These are phyloP conservation scores for Numenius phaeopus DNA, from an alignment of 2,797 vertebrate species.

Conservation along the genomic window DNA sequence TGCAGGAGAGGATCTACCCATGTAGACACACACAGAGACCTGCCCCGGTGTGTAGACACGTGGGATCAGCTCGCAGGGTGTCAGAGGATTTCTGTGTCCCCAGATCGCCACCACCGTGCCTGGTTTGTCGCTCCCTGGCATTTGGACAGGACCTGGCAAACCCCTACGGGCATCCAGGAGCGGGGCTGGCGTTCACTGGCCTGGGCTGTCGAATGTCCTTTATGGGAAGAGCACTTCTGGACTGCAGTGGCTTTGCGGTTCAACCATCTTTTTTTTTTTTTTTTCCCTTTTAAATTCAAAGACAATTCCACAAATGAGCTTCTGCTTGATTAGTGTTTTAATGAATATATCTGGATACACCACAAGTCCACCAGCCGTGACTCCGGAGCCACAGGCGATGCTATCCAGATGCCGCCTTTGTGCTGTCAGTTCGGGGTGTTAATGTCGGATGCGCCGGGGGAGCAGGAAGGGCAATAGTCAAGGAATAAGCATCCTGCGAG, in stretches of 20 bases:
- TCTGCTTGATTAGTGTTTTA: conserved; percentile 69
- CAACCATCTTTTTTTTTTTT: neutral
- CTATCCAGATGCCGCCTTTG: conserved; percentile 67
- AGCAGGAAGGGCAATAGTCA: conserved; percentile 56
- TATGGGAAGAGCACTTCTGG: conserved; percentile 5
- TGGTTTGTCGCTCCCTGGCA: conserved; percentile 4
- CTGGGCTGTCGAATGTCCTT: neutral
- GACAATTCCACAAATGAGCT: conserved; percentile 62
- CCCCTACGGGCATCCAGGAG: neutral
- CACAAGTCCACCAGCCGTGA: conserved; percentile 77
- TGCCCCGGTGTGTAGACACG: fast-evolving
- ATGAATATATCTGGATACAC: conserved; percentile 79
- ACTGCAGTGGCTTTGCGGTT: neutral
- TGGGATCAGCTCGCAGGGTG: neutral
- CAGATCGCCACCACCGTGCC: neutral
- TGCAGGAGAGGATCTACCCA: neutral
- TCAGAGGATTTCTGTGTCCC: neutral
- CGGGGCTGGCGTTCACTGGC: neutral
- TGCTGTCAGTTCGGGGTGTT: conserved; percentile 51
- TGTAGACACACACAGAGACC: neutral
- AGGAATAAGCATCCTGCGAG: conserved; percentile 57
- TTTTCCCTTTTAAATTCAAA: conserved; percentile 54
- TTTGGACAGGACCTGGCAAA: neutral
- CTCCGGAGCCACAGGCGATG: conserved; percentile 56
- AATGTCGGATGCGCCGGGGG: conserved; percentile 48